phyloP scores from a whole-genome alignment of 2,113 vertebrate species.

The Ailuropoda melanoleuca region DNA sequence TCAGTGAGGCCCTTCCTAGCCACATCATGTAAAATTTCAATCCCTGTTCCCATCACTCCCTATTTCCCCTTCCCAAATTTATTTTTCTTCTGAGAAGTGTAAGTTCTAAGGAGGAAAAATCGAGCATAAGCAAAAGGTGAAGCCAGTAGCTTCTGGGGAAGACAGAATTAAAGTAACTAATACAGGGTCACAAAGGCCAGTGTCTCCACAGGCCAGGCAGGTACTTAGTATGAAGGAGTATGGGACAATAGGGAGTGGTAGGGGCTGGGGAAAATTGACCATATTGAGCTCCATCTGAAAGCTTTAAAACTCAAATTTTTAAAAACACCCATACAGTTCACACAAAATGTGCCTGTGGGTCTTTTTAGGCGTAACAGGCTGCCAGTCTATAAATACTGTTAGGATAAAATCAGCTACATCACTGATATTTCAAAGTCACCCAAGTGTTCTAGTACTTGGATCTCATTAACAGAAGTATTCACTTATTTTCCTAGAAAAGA shows the following conservation, averaged over 20 bases:
- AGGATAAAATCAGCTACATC: not conserved
- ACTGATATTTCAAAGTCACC: not conserved
- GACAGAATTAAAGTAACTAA: not conserved
- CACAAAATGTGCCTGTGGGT: not conserved
- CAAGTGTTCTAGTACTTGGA: not conserved
- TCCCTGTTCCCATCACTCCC: not conserved
- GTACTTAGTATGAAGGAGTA: no score
- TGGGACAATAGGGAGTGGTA: not conserved
- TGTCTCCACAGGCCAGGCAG: not conserved
- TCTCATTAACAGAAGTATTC: not conserved
- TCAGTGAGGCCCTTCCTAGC: not conserved
- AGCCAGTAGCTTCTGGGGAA: not conserved
- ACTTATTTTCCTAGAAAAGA: slow-evolving; percentile 20
- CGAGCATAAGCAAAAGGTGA: not conserved
- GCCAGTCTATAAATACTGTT: not conserved
- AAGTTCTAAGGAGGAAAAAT: not conserved
- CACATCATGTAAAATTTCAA: not conserved
- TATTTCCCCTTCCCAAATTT: not conserved
- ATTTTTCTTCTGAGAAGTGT: not conserved
- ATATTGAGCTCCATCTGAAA: not conserved
- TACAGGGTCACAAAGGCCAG: not conserved
- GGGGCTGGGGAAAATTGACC: not conserved
- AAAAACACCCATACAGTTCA: not conserved
- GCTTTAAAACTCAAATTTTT: not conserved
- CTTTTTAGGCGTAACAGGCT: not conserved